Evolutionary conservation across 2,113 vertebrate species (phyloP).

Genomic region (Lepisosteus oculatus): DNA sequence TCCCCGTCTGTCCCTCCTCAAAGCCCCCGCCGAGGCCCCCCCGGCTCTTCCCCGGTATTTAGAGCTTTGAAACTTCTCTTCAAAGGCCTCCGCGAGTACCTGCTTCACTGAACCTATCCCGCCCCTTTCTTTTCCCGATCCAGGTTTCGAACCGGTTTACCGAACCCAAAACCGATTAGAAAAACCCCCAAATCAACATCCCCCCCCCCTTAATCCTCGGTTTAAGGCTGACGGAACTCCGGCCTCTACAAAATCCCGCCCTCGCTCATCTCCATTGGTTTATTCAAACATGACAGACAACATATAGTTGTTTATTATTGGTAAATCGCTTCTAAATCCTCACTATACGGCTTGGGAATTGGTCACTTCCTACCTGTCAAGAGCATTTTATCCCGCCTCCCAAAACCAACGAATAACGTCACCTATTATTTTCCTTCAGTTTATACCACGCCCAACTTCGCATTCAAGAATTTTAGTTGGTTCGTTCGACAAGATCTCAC

Average conservation of each 20-base stretch:
- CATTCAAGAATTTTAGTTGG: constrained; percentile 22
- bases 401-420: constrained; percentile 37
- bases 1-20: constrained; percentile 21
- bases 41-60: constrained; percentile 24
- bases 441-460: constrained; percentile 17
- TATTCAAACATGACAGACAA: constrained; percentile 9
- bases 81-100: constrained; percentile 7
- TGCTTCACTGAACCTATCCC: constrained; percentile 13
- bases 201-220: constrained; percentile 69
- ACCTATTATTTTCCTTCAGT: constrained; percentile 32
- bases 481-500: constrained; percentile 7
- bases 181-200: constrained; percentile 53
- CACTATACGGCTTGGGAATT: constrained; percentile 41
- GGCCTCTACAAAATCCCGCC: constrained; percentile 55
- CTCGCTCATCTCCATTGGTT: constrained; percentile 39
- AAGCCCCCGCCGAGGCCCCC: constrained; percentile 33
- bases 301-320: constrained; percentile 36
- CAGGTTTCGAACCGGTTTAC: constrained; percentile 21
- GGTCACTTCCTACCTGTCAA: constrained; percentile 28
- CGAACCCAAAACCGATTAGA: constrained; percentile 26
- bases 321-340: constrained; percentile 21
- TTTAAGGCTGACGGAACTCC: constrained; percentile 69
- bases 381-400: constrained; percentile 38
- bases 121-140: not conserved
- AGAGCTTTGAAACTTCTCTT: constrained; percentile 15